These are phyloP conservation scores for Pseudachorutes palmiensis DNA, from an alignment of 1,140 invertebrate genomes.

Conservation along the genomic window DNA sequence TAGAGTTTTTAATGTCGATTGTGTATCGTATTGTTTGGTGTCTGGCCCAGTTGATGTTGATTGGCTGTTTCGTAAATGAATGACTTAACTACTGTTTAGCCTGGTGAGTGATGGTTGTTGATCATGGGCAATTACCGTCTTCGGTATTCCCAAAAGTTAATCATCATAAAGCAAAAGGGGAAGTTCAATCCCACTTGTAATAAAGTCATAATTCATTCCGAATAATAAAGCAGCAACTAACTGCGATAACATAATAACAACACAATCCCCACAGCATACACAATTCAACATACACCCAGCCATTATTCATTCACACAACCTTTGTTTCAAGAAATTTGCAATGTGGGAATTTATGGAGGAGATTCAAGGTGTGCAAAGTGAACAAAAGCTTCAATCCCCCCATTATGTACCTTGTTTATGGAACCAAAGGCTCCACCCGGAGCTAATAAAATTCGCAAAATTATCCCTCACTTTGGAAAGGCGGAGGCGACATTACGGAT, in stretches of 20 bases:
- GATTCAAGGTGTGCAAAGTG: neutral
- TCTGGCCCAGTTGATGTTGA: too few relatives aligned
- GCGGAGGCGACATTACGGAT: too few relatives aligned
- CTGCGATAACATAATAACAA: neutral
- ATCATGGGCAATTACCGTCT: slow-evolving; percentile 5
- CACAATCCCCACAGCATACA: neutral
- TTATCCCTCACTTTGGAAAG: too few relatives aligned
- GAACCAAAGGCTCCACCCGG: neutral
- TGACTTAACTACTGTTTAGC: neutral
- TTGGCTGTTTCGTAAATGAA: too few relatives aligned
- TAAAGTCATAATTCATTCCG: slow-evolving; percentile 8
- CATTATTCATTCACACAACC: neutral
- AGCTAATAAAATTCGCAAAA: neutral
- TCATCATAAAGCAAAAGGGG: neutral
- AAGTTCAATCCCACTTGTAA: neutral
- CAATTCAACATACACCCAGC: neutral
- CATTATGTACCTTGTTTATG: slow-evolving; percentile 8
- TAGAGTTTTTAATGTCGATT: neutral
- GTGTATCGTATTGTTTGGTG: neutral
- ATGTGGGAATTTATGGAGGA: too few relatives aligned
- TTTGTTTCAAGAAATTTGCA: neutral
- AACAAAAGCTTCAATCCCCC: neutral
- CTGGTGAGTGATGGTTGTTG: neutral
- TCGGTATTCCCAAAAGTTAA: neutral
- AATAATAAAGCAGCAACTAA: slow-evolving; percentile 3